Conservation (phyloP, 1,140 invertebrate genomes). For the Hormaphis cornu region DNA sequence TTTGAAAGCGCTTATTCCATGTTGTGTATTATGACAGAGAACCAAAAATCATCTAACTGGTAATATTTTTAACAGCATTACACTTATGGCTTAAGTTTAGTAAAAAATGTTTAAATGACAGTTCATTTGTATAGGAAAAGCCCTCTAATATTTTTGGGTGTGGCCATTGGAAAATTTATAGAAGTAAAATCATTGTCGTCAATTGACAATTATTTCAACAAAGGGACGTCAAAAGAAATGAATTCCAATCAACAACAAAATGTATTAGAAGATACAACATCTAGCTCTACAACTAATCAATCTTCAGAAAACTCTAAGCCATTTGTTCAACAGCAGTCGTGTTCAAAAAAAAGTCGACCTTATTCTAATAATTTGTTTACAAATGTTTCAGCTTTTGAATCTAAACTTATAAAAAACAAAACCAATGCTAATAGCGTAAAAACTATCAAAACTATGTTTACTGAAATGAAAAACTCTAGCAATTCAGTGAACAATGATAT, state of each 20-base stretch:
- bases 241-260: neutral
- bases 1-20: neutral
- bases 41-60: constrained; percentile 19
- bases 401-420: neutral
- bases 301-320: neutral
- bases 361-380: neutral
- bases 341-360: neutral
- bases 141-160: constrained; percentile 43
- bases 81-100: neutral
- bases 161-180: constrained; percentile 47
- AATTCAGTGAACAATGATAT: neutral
- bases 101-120: neutral
- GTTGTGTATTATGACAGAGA: constrained; percentile 6
- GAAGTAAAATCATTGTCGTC: neutral
- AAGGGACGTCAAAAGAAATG: neutral
- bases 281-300: neutral
- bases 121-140: constrained; percentile 38
- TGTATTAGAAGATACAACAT: neutral
- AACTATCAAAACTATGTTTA: constrained; percentile 2
- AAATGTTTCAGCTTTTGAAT: neutral
- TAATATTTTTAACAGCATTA: neutral
- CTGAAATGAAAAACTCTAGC: neutral
- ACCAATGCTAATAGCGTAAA: neutral
- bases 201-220: constrained; percentile 16
- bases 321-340: neutral